Evolutionary conservation across 2,797 vertebrate genomes (phyloP).

Genomic region (Staurois parvus): DNA sequence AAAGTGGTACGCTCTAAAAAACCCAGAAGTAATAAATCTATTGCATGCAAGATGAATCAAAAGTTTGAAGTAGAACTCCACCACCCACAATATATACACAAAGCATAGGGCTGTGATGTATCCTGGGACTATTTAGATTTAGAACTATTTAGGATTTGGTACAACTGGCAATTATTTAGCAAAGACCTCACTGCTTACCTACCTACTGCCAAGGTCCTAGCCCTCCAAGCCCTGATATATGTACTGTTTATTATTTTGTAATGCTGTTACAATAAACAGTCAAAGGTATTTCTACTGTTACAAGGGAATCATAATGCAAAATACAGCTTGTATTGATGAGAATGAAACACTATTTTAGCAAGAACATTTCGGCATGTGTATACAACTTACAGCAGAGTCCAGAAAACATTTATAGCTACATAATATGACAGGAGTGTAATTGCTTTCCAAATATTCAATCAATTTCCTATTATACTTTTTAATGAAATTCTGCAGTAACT

Average conservation of each 20-base stretch:
- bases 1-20: no score
- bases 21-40: no score
- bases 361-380: not conserved
- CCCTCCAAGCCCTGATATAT: no score
- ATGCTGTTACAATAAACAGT: not conserved
- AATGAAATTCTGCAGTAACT: conserved; percentile 22
- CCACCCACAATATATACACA: no score
- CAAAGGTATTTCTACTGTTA: not conserved
- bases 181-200: no score
- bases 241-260: not conserved
- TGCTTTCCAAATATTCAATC: conserved; percentile 33
- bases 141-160: no score
- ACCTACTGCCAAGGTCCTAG: no score
- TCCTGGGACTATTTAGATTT: no score
- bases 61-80: no score
- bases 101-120: no score
- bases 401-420: conserved; percentile 22
- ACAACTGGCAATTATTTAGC: no score
- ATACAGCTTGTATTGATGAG: not conserved
- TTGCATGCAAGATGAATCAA: no score
- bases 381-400: conserved; percentile 1
- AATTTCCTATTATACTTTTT: conserved; percentile 43
- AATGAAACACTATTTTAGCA: not conserved
- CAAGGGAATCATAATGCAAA: not conserved
- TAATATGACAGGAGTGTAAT: conserved; percentile 2